Percentiles rank a stretch among this genome's conserved stretches.
Evolutionary conservation across 2,113 vertebrate species (phyloP).

Genomic region (Bucco capensis): DNA sequence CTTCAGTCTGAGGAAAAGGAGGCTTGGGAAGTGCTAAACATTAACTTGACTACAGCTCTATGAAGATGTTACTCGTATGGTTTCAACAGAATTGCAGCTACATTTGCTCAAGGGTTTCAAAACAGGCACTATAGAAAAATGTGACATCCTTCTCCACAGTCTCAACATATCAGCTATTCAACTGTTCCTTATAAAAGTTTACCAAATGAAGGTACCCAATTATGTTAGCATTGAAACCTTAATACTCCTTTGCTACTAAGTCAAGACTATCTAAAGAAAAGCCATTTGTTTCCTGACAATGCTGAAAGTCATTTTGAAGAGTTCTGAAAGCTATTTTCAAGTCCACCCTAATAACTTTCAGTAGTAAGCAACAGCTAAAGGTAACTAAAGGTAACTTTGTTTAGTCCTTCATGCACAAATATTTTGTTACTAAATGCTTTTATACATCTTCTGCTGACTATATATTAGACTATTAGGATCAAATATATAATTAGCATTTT

Average conservation of each 20-base stretch:
- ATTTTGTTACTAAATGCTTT: slow-evolving; percentile 63
- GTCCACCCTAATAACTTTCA: background rate
- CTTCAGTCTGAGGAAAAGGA: too few relatives aligned
- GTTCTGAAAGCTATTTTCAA: background rate
- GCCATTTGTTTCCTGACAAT: background rate
- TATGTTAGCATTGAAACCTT: background rate
- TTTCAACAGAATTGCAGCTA: background rate
- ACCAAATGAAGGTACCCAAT: background rate
- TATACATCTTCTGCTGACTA: slow-evolving; percentile 50
- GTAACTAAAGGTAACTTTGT: background rate
- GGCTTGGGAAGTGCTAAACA: background rate
- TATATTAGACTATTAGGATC: slow-evolving; percentile 52
- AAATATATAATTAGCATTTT: slow-evolving; percentile 65
- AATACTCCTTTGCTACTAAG: background rate
- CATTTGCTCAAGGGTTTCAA: background rate
- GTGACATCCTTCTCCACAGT: background rate
- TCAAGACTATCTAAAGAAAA: background rate
- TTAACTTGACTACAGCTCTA: background rate
- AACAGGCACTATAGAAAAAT: background rate
- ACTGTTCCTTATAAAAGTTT: background rate
- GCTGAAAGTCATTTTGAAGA: background rate
- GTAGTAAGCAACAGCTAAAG: background rate
- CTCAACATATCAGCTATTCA: background rate
- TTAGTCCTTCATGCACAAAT: slow-evolving; percentile 41
- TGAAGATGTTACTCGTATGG: rapidly evolving